Conservation (phyloP, 2,113 vertebrate species). For the Shinisaurus crocodilurus region DNA sequence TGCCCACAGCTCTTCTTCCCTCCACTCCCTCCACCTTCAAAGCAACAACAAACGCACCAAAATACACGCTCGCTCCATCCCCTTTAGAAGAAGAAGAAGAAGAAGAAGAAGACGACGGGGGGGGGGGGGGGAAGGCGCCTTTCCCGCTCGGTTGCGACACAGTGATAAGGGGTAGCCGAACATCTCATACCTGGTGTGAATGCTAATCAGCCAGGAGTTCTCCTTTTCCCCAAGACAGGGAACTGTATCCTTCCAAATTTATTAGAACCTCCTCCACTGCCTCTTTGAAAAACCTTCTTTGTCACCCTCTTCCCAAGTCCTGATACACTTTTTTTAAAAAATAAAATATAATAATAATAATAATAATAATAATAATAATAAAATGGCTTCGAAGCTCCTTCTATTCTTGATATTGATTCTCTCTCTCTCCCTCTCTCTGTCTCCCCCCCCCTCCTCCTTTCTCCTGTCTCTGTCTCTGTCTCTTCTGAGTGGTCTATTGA, state of each 20-base stretch:
- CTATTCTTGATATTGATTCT: slow-evolving; percentile 86
- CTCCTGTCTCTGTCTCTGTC: slow-evolving; percentile 85
- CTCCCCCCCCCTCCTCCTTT: slow-evolving; percentile 57
- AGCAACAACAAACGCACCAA: slow-evolving; percentile 73
- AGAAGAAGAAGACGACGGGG: neutral
- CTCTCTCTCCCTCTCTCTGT: slow-evolving; percentile 68
- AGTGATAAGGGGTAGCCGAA: slow-evolving; percentile 94
- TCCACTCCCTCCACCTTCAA: slow-evolving; percentile 57
- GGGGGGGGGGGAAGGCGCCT: slow-evolving; percentile 63
- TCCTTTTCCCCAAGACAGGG: slow-evolving; percentile 90
- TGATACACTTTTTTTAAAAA: slow-evolving; percentile 79
- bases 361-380: slow-evolving; percentile 70
- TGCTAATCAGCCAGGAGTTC: slow-evolving; percentile 98
- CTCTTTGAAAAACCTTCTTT: slow-evolving; percentile 88
- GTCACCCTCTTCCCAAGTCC: slow-evolving; percentile 84
- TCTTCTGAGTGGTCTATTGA: slow-evolving; percentile 98
- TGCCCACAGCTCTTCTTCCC: slow-evolving; percentile 75
- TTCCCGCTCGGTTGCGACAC: slow-evolving; percentile 93
- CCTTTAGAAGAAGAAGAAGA: slow-evolving; percentile 48
- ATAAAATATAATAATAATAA: slow-evolving; percentile 66
- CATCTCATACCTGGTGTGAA: slow-evolving; percentile 99
- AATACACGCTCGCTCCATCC: slow-evolving; percentile 76
- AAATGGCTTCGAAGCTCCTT: slow-evolving; percentile 83
- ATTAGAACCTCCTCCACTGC: slow-evolving; percentile 94
- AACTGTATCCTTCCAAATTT: slow-evolving; percentile 99